Conservation (phyloP, 2,888 invertebrate species). For the Lamellibrachia satsuma region DNA sequence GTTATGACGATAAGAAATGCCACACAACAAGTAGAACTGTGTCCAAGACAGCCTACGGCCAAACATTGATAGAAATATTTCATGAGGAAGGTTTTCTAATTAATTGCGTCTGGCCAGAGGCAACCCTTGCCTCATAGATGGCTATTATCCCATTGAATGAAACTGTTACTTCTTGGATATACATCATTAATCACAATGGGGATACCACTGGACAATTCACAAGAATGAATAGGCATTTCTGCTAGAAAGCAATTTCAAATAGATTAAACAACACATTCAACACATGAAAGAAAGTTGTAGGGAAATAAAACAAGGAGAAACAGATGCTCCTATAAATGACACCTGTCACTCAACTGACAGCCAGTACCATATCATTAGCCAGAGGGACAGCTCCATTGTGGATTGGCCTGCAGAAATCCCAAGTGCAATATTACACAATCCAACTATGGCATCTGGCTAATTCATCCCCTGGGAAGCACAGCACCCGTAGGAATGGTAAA, state of each 20-base stretch:
- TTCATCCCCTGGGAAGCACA: not conserved
- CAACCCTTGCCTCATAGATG: not conserved
- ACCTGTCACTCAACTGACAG: not conserved
- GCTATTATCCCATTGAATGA: not conserved
- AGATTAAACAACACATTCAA: not conserved
- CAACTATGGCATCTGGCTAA: not conserved
- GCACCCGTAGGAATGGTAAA: not conserved
- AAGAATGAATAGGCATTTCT: not conserved
- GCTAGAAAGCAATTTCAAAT: not conserved
- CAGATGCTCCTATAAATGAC: not conserved
- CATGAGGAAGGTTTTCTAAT: not conserved
- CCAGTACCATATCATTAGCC: conserved; percentile 2
- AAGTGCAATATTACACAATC: not conserved
- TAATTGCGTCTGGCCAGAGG: not conserved
- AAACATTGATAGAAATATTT: not conserved
- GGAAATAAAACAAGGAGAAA: not conserved
- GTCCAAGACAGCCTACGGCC: not conserved
- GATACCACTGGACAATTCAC: not conserved
- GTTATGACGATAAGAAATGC: not conserved
- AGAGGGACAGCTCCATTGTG: not conserved
- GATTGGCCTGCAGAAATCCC: not conserved
- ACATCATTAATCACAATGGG: not conserved
- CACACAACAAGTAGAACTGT: not conserved
- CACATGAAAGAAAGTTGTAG: not conserved
- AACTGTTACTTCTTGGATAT: not conserved